These are phyloP conservation scores for Magallana ariakensis DNA, from an alignment of 1,140 invertebrate genomes.

Conservation along the genomic window DNA sequence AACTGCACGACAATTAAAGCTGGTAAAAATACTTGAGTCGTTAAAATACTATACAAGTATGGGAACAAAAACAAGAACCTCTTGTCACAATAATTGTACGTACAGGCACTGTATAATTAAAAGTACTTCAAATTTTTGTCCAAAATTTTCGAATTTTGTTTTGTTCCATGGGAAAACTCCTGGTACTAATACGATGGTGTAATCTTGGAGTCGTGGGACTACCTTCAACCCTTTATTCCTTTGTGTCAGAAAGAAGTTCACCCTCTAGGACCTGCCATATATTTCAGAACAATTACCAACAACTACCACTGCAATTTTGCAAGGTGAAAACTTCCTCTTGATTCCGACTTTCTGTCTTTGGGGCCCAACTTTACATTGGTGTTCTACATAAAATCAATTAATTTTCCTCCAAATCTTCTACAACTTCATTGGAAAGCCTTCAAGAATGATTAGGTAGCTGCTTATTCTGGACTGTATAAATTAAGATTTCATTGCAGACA, in stretches of 20 bases:
- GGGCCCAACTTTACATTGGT: conserved; percentile 21
- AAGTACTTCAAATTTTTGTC: conserved; percentile 20
- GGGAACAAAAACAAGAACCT: background rate
- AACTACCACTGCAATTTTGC: conserved; percentile 18
- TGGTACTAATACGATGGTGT: background rate
- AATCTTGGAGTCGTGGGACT: conserved; percentile 16
- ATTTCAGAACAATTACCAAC: conserved; percentile 35
- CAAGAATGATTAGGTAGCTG: conserved; percentile 13
- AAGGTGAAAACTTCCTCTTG: conserved; percentile 34
- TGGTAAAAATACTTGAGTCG: background rate
- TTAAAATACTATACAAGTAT: background rate
- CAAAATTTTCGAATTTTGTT: conserved; percentile 5
- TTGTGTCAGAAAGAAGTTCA: conserved; percentile 22
- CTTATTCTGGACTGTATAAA: conserved; percentile 25
- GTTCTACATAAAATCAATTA: conserved; percentile 35
- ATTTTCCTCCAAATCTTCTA: conserved; percentile 24
- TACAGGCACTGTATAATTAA: conserved; percentile 10
- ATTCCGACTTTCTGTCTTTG: conserved; percentile 34
- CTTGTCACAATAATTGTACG: background rate
- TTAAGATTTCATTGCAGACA: conserved; percentile 20
- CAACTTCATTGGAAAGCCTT: conserved; percentile 31
- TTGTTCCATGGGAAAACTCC: conserved; percentile 2
- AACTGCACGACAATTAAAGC: too few species aligned
- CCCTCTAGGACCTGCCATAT: conserved; percentile 34
- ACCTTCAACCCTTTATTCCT: background rate